Evolutionary conservation across 1,140 invertebrate species (phyloP).

Genomic region (Heliconius nattereri): DNA sequence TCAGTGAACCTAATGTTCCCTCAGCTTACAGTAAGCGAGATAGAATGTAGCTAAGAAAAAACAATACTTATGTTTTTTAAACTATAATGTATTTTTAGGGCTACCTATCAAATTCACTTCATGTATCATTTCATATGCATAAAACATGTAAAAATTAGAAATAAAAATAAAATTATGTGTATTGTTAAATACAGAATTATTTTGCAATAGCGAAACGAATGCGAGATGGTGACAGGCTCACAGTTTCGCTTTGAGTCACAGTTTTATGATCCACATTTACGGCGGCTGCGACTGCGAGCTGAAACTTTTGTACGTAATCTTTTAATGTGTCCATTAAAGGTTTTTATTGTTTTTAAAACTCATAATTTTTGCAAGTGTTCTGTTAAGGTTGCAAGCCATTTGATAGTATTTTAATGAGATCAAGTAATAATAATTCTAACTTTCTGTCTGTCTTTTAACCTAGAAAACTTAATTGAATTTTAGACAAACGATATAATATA

Average conservation of each 20-base stretch:
- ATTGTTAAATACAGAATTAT: not conserved
- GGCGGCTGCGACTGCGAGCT: constrained; percentile 1
- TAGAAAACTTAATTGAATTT: no score
- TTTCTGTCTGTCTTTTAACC: no score
- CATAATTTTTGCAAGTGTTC: constrained; percentile 4
- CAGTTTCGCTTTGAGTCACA: constrained; percentile 12
- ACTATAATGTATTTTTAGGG: no score
- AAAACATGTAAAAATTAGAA: not conserved
- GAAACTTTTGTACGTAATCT: constrained; percentile 15
- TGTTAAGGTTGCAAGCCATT: not conserved
- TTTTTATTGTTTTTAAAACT: constrained; percentile 21
- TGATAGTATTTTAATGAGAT: not conserved
- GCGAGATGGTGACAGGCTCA: constrained; percentile 1
- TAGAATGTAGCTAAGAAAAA: no score
- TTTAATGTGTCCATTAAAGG: constrained; percentile 17
- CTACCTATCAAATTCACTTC: no score
- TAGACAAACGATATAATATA: no score
- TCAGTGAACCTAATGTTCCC: no score
- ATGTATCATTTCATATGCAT: not conserved
- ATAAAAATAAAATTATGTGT: not conserved
- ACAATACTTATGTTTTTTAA: no score
- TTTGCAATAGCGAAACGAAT: constrained; percentile 1
- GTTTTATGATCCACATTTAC: constrained; percentile 20
- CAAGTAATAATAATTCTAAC: no score
- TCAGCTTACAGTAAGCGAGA: no score